Evolutionary conservation across 1,140 invertebrate species (phyloP).

Genomic region (Holotrichia oblita): DNA sequence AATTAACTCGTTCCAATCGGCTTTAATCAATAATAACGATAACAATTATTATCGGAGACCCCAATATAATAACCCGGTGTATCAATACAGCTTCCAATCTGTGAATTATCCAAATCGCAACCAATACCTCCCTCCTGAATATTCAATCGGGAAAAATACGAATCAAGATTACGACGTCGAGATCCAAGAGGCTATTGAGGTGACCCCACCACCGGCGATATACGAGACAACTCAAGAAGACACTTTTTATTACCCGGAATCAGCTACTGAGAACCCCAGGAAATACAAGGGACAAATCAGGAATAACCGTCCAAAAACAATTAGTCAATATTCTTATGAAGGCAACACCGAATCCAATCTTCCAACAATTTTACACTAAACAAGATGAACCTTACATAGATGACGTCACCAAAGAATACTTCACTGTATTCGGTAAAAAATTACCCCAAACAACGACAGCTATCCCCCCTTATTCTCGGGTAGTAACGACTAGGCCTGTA

Average conservation of each 20-base stretch:
- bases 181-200: slow-evolving; percentile 58
- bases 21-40: neutral
- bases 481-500: slow-evolving; percentile 46
- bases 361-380: slow-evolving; percentile 75
- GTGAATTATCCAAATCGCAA: slow-evolving; percentile 61
- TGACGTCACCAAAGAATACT: slow-evolving; percentile 80
- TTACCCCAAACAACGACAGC: slow-evolving; percentile 66
- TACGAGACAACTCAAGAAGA: slow-evolving; percentile 36
- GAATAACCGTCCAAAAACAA: slow-evolving; percentile 44
- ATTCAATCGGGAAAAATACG: neutral
- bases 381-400: slow-evolving; percentile 76
- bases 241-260: slow-evolving; percentile 13
- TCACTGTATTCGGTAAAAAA: slow-evolving; percentile 79
- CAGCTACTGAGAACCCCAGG: slow-evolving; percentile 32
- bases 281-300: slow-evolving; percentile 31
- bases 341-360: slow-evolving; percentile 70
- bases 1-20: slow-evolving; percentile 45
- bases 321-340: slow-evolving; percentile 56
- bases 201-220: slow-evolving; percentile 50
- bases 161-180: slow-evolving; percentile 69
- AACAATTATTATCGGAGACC: slow-evolving; percentile 53
- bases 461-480: slow-evolving; percentile 45
- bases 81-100: slow-evolving; percentile 69
- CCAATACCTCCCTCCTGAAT: slow-evolving; percentile 52
- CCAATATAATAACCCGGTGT: slow-evolving; percentile 64